Evolutionary conservation across 1,140 invertebrate genomes (phyloP).

Genomic region (Apocrypta bakeri): DNA sequence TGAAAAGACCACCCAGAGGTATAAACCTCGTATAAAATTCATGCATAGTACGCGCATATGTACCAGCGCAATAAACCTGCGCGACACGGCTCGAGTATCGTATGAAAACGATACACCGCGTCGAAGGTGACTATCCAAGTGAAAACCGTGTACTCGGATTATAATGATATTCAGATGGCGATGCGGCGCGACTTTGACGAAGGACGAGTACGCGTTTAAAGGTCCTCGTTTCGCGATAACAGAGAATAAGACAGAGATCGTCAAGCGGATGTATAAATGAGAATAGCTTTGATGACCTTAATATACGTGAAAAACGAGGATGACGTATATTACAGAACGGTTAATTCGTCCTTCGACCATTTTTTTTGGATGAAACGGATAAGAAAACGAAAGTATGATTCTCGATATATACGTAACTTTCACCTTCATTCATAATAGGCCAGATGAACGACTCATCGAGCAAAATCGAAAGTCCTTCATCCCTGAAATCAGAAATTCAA

Average conservation of each 20-base stretch:
- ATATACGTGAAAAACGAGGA: too few species aligned
- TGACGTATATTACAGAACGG: too few species aligned
- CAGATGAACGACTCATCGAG: too few species aligned
- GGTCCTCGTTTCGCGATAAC: not conserved
- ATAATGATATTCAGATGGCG: conserved; percentile 10
- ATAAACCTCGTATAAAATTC: not conserved
- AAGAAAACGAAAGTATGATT: too few species aligned
- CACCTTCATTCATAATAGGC: too few species aligned
- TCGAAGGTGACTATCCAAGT: not conserved
- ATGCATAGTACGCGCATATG: not conserved
- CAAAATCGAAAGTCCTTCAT: not conserved
- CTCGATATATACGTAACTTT: too few species aligned
- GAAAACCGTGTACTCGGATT: not conserved
- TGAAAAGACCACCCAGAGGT: too few species aligned
- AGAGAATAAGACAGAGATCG: too few species aligned
- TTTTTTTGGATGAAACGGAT: too few species aligned
- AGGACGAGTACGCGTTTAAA: not conserved
- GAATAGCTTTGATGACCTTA: too few species aligned
- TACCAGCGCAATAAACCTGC: not conserved
- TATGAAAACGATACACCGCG: conserved; percentile 3
- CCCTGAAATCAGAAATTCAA: conserved; percentile 6
- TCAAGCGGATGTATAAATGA: too few species aligned
- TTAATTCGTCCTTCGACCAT: too few species aligned
- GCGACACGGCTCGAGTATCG: not conserved
- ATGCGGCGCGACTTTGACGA: conserved; percentile 25